These are phyloP conservation scores for Penaeus japonicus DNA, from an alignment of 1,140 invertebrate species.

Conservation along the genomic window DNA sequence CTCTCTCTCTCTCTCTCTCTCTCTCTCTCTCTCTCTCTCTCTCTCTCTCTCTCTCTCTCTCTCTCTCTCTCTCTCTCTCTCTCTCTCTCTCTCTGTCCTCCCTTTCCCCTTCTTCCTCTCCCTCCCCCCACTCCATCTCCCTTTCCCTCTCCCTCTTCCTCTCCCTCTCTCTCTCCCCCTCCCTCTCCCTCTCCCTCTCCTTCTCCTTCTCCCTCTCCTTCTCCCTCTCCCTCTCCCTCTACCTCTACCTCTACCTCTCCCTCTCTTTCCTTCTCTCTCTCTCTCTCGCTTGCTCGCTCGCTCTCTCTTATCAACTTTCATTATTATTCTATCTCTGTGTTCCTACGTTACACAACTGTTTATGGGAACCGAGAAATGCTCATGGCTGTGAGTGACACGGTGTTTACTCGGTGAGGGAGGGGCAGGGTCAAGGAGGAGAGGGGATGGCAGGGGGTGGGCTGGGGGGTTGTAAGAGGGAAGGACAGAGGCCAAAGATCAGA, in stretches of 20 bases:
- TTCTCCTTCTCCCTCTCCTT: neutral
- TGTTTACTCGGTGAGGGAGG: neutral
- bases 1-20: neutral
- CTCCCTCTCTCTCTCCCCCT: neutral
- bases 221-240: neutral
- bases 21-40: neutral
- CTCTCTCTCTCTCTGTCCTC: neutral
- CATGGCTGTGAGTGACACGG: neutral
- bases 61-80: neutral
- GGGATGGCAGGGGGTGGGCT: neutral
- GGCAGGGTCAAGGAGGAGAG: neutral
- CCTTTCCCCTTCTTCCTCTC: neutral
- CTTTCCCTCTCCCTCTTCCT: slow-evolving; percentile 27
- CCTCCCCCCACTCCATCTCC: slow-evolving; percentile 18
- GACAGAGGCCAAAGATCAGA: neutral
- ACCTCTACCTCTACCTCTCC: neutral
- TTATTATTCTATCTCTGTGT: neutral
- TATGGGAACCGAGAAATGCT: no score
- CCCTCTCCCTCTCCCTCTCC: neutral
- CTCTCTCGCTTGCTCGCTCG: no score
- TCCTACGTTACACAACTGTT: no score
- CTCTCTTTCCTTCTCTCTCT: neutral
- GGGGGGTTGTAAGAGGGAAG: neutral
- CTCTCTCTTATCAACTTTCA: neutral
- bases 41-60: slow-evolving; percentile 6